Conservation (phyloP, 2,113 vertebrate genomes). For the Otis tarda region DNA sequence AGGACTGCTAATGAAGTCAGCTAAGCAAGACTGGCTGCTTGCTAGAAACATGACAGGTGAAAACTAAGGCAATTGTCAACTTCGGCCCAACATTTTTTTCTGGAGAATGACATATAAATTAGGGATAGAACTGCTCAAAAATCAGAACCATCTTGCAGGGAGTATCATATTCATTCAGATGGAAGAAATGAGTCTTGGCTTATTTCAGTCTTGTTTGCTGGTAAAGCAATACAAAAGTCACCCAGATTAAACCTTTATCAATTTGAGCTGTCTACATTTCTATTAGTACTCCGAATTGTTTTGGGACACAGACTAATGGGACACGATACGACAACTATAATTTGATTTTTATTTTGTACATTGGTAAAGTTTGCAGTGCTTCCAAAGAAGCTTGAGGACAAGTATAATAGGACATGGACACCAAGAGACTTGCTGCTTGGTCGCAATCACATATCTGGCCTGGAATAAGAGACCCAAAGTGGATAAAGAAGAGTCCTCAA, state of each 20-base stretch:
- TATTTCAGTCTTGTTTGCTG: constrained; percentile 9
- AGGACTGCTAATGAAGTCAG: neutral
- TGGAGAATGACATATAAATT: neutral
- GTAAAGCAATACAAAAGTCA: neutral
- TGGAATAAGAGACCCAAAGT: neutral
- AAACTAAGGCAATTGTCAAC: neutral
- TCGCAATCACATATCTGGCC: neutral
- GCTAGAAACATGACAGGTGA: neutral
- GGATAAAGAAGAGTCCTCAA: neutral
- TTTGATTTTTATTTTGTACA: neutral
- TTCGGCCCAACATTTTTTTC: neutral
- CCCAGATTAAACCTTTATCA: neutral
- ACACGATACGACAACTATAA: neutral
- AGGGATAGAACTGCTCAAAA: neutral
- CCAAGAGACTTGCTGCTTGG: neutral
- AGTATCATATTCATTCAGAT: neutral
- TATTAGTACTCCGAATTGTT: neutral
- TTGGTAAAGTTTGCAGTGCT: neutral
- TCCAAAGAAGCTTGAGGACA: neutral
- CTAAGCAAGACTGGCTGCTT: neutral
- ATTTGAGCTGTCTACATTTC: neutral
- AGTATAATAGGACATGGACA: neutral
- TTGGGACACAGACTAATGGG: neutral
- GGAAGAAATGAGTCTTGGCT: neutral
- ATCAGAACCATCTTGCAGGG: neutral